These are phyloP conservation scores for Charadrius vociferus DNA, from an alignment of 2,113 vertebrate genomes.

Conservation along the genomic window DNA sequence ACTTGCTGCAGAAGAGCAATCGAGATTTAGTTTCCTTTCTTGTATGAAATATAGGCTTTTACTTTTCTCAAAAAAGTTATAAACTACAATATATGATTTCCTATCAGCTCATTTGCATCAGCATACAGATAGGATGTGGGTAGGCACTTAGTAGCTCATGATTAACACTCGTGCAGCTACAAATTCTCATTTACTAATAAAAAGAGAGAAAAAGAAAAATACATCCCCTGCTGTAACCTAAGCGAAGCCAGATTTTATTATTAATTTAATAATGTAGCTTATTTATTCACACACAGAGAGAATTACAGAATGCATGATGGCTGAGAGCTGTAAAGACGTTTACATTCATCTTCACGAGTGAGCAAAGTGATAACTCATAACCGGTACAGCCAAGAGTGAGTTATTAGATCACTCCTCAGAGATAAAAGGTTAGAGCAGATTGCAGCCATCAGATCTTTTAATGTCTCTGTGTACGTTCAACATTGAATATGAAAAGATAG, in stretches of 20 bases:
- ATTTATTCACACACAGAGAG: conserved; percentile 18
- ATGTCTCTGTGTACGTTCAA: background rate
- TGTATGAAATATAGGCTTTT: background rate
- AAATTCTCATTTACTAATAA: conserved; percentile 24
- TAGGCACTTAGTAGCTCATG: background rate
- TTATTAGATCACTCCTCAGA: conserved; percentile 56
- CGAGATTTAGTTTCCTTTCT: background rate
- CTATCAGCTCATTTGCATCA: background rate
- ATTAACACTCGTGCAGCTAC: background rate
- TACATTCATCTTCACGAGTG: conserved; percentile 28
- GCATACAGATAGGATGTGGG: background rate
- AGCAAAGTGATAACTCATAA: conserved; percentile 39
- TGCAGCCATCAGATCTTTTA: conserved; percentile 50
- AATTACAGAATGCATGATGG: background rate
- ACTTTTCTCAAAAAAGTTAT: background rate
- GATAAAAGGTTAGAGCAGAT: conserved; percentile 64
- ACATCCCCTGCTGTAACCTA: background rate
- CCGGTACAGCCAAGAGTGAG: conserved; percentile 19
- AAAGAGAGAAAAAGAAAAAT: conserved; percentile 42
- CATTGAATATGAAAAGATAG: background rate
- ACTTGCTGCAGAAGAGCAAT: background rate
- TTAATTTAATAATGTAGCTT: conserved; percentile 48
- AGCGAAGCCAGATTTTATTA: conserved; percentile 22
- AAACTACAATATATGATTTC: background rate
- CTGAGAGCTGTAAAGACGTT: conserved; percentile 35